Evolutionary conservation across 2,113 vertebrate genomes (phyloP), one percentile per base, ranked within the genome.

Genomic region (Podarcis cretensis): DNA sequence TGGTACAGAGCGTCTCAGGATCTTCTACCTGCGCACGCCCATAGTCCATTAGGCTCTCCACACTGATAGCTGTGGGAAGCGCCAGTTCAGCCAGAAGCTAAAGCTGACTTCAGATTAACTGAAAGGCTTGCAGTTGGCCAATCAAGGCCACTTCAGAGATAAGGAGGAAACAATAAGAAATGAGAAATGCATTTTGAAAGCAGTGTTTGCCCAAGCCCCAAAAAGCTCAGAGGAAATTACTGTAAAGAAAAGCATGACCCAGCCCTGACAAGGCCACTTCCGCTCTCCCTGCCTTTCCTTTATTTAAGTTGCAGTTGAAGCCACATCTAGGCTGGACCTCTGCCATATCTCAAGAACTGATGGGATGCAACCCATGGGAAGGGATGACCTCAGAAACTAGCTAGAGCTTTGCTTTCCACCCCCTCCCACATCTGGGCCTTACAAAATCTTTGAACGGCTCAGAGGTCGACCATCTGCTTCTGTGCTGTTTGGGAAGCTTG

Each of bases 211-310:
- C 83, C 93, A 93, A 90, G 90, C 91, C 92, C 89, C 48, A 74
- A 73, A 63, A 85, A 80, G 91, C 87, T 89, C 90, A 93, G 87
- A 93, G 95, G 94, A 95, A 96, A 95, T 95, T 86, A 91, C 93
- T 82, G 68, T 85, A 54, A 21, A 89, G 90, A 66, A 68, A 80
- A 84, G 1, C 21, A 79, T 91, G 94, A 94, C 91, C 92, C 85
- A 90, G 83, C 93, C 91, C 91, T 94, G 92, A 94, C 93, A 94
- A 95, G 94, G 94, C 80, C 89, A 93, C 88, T 81, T 91, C 94
- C 89, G 82, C 25, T 89, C 92, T 96, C 93, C 94, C 95, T 93
- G 95, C 93, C 93, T 88, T 96, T 96, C 95, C 96, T 96, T 73
- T 95, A 87, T 63, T 93, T 95, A 87, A 94, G 89, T 78, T 65